Evolutionary conservation across 2,888 invertebrate genomes (phyloP).

Genomic region (Augiades crinisus): DNA sequence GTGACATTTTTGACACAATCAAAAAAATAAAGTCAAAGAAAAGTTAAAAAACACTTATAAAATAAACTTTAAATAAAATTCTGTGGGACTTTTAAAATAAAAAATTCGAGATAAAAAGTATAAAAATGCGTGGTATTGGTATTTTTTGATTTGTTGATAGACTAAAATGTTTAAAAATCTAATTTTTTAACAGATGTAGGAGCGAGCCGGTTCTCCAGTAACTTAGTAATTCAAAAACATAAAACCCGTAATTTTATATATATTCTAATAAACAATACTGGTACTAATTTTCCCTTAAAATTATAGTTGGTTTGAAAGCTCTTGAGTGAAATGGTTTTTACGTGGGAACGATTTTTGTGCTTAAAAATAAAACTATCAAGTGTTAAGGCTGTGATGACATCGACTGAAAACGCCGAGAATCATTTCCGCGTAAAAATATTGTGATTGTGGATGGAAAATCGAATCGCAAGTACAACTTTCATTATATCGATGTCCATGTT

Average conservation of each 20-base stretch:
- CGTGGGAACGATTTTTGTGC: slow-evolving; percentile 82
- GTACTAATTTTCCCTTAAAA: slow-evolving; percentile 9
- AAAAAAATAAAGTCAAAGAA: slow-evolving; percentile 27
- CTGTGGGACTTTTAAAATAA: slow-evolving; percentile 3
- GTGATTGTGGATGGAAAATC: slow-evolving; percentile 80
- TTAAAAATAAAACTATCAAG: slow-evolving; percentile 62
- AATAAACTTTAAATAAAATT: slow-evolving; percentile 31
- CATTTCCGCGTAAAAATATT: slow-evolving; percentile 82
- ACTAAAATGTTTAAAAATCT: background rate
- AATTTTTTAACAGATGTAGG: slow-evolving; percentile 6
- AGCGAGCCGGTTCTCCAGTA: slow-evolving; percentile 12
- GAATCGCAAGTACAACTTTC: slow-evolving; percentile 75
- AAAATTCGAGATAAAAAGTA: slow-evolving; percentile 3
- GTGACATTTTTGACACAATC: slow-evolving; percentile 17
- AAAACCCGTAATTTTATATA: slow-evolving; percentile 12
- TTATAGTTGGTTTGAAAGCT: slow-evolving; percentile 75
- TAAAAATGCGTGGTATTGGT: slow-evolving; percentile 32
- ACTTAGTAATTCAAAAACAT: slow-evolving; percentile 4
- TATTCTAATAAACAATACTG: background rate
- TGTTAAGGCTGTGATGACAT: slow-evolving; percentile 71
- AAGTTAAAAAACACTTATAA: slow-evolving; percentile 23
- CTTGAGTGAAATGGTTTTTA: slow-evolving; percentile 82
- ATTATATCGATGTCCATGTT: slow-evolving; percentile 44
- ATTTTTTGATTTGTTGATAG: slow-evolving; percentile 13
- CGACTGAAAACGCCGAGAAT: slow-evolving; percentile 79